Evolutionary conservation across 53 echinoderm and acorn worm genomes (phyloP).

Genomic region (Echinarachnius parma): DNA sequence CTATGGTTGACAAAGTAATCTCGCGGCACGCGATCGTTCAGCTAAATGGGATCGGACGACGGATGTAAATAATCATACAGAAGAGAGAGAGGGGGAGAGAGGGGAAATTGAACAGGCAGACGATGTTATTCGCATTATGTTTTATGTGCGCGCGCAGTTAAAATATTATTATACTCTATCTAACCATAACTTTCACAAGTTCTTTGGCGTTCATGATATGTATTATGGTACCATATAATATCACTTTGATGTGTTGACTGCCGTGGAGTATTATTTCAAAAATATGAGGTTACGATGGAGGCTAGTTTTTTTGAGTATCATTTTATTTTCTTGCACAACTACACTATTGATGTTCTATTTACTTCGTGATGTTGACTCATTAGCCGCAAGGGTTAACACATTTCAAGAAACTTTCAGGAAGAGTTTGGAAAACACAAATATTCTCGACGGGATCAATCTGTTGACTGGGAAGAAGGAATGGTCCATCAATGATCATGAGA

Average conservation of each 20-base stretch:
- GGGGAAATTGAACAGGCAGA: too few relatives aligned
- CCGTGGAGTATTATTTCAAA: too few relatives aligned
- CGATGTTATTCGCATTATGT: too few relatives aligned
- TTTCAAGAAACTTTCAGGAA: slow-evolving; percentile 15
- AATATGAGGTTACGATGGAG: slow-evolving; percentile 31
- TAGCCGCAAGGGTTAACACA: slow-evolving; percentile 5
- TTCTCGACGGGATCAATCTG: slow-evolving; percentile 30
- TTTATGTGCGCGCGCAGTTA: too few relatives aligned
- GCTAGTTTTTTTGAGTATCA: slow-evolving; percentile 15
- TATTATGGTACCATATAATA: too few relatives aligned
- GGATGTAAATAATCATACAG: too few relatives aligned
- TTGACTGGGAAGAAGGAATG: slow-evolving; percentile 2
- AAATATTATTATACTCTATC: too few relatives aligned
- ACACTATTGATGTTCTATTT: background rate
- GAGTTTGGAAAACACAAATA: slow-evolving; percentile 20
- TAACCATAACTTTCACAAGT: too few relatives aligned
- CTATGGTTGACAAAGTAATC: slow-evolving; percentile 6
- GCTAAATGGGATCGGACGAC: too few relatives aligned
- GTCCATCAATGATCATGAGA: slow-evolving; percentile 32
- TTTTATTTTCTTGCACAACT: slow-evolving; percentile 15
- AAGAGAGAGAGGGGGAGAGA: too few relatives aligned
- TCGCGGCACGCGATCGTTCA: slow-evolving; percentile 23
- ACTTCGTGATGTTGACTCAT: slow-evolving; percentile 5
- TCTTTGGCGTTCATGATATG: too few relatives aligned
- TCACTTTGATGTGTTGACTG: too few relatives aligned